Percentiles rank a stretch among this genome's conserved stretches.
phyloP scores from a whole-genome alignment of 1,140 invertebrate species.

The Cryptotermes secundus region DNA sequence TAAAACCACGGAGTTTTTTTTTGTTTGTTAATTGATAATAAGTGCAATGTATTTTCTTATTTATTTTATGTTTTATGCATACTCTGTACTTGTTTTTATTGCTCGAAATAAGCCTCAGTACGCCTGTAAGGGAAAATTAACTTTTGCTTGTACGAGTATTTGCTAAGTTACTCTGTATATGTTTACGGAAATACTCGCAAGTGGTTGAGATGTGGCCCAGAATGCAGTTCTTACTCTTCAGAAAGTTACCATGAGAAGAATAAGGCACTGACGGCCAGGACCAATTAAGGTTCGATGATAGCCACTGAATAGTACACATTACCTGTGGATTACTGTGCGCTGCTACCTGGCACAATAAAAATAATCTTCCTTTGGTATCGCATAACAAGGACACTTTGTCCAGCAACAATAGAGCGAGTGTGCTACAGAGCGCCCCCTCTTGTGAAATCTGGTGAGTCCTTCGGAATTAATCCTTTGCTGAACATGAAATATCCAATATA shows the following conservation, averaged over 20 bases:
- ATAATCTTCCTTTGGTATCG: background rate
- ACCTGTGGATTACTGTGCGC: background rate
- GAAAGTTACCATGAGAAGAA: background rate
- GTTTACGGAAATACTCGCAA: too few relatives aligned
- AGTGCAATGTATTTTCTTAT: too few relatives aligned
- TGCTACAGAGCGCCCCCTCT: background rate
- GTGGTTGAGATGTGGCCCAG: too few relatives aligned
- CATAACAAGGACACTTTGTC: constrained; percentile 7
- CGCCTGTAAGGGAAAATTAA: too few relatives aligned
- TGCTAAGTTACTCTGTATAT: too few relatives aligned
- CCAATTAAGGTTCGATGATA: background rate
- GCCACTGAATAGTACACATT: background rate
- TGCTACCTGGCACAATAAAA: constrained; percentile 6
- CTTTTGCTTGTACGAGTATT: too few relatives aligned
- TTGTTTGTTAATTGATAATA: too few relatives aligned
- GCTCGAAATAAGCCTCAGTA: too few relatives aligned
- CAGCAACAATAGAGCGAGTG: background rate
- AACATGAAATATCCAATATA: background rate
- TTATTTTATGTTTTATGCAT: too few relatives aligned
- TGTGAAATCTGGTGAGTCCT: background rate
- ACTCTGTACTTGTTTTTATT: too few relatives aligned
- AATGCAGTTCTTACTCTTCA: background rate
- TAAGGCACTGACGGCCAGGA: background rate
- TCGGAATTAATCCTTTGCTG: background rate
- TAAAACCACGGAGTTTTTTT: too few relatives aligned